These are phyloP conservation scores for Drosophila pullipes DNA, from an alignment of 2,888 invertebrate genomes.

Conservation along the genomic window DNA sequence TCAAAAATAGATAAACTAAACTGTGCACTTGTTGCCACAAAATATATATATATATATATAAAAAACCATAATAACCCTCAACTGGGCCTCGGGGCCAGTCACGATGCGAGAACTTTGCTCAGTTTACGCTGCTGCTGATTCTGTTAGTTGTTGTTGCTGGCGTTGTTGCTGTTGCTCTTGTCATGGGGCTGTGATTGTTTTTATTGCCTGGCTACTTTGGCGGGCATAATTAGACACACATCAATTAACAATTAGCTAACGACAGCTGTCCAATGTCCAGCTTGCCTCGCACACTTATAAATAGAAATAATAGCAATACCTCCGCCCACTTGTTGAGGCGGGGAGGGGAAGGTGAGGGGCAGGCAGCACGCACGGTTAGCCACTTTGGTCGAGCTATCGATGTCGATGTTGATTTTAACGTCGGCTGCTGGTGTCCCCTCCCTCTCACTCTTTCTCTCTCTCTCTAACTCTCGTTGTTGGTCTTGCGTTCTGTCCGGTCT, in stretches of 20 bases:
- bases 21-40: constrained; percentile 1
- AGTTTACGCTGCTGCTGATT: constrained; percentile 1
- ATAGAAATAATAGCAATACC: constrained; percentile 49
- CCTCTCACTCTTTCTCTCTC: neutral
- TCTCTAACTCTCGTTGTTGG: constrained; percentile 5
- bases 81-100: constrained; percentile 27
- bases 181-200: constrained; percentile 61
- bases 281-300: constrained; percentile 47
- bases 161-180: constrained; percentile 24
- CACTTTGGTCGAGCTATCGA: constrained; percentile 73
- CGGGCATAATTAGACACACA: constrained; percentile 83
- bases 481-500: constrained; percentile 9
- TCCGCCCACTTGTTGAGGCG: constrained; percentile 44
- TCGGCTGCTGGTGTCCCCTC: constrained; percentile 18
- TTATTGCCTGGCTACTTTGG: constrained; percentile 82
- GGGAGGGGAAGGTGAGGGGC: neutral
- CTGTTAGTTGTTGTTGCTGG: constrained; percentile 11
- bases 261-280: constrained; percentile 66
- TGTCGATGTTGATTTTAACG: constrained; percentile 43
- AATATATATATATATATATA: no score
- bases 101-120: constrained; percentile 48
- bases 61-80: neutral
- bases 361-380: constrained; percentile 40
- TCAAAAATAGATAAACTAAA: neutral
- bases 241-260: constrained; percentile 83